phyloP scores from a whole-genome alignment of 2,113 vertebrate genomes.

The Engystomops pustulosus region DNA sequence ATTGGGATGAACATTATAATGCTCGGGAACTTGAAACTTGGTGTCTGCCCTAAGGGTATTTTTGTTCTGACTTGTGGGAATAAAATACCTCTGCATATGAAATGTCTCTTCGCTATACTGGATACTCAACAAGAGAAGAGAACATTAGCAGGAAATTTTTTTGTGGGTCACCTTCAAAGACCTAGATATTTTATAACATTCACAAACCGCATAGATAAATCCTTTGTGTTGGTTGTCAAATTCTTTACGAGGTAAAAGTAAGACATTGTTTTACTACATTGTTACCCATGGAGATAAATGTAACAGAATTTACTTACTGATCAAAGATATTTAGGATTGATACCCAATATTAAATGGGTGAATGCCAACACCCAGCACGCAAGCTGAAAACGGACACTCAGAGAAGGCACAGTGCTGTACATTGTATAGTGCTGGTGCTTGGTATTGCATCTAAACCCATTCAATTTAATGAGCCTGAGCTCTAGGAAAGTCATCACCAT shows the following conservation, averaged over 20 bases:
- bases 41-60: conserved; percentile 42
- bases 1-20: conserved; percentile 51
- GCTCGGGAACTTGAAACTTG: conserved; percentile 36
- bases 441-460: no score
- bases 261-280: not conserved
- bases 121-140: not conserved
- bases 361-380: no score
- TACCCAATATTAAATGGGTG: no score
- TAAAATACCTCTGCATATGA: conserved; percentile 38
- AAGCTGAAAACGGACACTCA: no score
- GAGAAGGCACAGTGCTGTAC: no score
- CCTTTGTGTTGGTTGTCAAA: not conserved
- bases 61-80: conserved; percentile 37
- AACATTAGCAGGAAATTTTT: not conserved
- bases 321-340: no score
- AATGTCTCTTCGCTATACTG: conserved; percentile 26
- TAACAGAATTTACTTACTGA: no score
- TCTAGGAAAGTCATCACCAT: no score
- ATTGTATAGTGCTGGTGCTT: no score
- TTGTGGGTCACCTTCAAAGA: conserved; percentile 45
- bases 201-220: not conserved
- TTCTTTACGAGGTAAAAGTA: not conserved
- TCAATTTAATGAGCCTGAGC: no score
- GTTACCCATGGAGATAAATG: not conserved
- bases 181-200: conserved; percentile 25